A percentile compares a stretch with the other conserved stretches of the same genome.
These are phyloP conservation scores for Tyrannus savana DNA, from an alignment of 2,113 vertebrate genomes.

Conservation along the genomic window DNA sequence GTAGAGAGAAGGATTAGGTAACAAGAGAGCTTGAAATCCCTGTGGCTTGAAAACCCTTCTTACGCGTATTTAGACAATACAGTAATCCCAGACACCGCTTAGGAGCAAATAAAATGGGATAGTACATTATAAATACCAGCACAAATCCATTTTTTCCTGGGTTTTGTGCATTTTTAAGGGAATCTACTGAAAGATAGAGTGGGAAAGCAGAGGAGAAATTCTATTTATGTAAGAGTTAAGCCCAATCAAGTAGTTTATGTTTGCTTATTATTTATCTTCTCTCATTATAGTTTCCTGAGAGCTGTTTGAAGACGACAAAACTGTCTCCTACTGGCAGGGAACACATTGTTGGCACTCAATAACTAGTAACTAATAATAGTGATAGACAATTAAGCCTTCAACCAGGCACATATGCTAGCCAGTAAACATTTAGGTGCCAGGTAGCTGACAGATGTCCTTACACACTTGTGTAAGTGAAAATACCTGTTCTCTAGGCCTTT, in stretches of 20 bases:
- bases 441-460: constrained; percentile 38
- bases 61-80: background rate
- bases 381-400: background rate
- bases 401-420: background rate
- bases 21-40: background rate
- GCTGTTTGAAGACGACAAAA: background rate
- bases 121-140: background rate
- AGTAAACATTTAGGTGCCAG: constrained; percentile 13
- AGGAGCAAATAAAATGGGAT: background rate
- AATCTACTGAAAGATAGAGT: background rate
- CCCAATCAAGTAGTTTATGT: background rate
- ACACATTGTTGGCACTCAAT: background rate
- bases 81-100: background rate
- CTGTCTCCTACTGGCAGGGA: background rate
- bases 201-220: background rate
- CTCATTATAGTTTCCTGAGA: background rate
- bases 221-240: background rate
- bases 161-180: background rate
- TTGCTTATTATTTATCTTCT: background rate
- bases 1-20: background rate
- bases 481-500: constrained; percentile 3
- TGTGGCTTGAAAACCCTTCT: background rate
- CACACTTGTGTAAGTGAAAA: background rate
- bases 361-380: background rate
- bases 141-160: background rate